Evolutionary conservation across 2,113 vertebrate species (phyloP), one percentile per base, ranked within the genome.

Genomic region (Amphiprion ocellaris): DNA sequence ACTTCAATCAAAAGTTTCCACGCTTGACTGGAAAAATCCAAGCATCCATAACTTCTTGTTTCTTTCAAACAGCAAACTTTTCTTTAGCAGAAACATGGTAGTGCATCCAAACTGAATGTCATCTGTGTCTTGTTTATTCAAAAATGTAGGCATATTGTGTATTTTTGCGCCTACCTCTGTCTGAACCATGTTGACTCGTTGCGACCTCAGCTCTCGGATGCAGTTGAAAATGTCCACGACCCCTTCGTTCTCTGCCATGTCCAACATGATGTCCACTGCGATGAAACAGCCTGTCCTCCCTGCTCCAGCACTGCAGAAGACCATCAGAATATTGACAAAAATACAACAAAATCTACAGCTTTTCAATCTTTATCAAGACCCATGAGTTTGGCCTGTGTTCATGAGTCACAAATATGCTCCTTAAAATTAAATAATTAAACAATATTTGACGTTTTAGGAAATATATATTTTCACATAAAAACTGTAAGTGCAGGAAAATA

Each of bases 211-310:
- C 90, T 99, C 98, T n/a, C 98, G 93, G 89, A 99, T 98, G 2
- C 98, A 99, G 94, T 99, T 99, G 89, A 98, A 99, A 49, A 99
- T 97, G 87, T 99, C 98, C 68, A 99, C 98, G 65, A 99, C 98
- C 0, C 97, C 98, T 79, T 99, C 98, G 0, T 97, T 99, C 93
- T 99, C 98, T 0, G 98, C 98, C 98, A 99, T 99, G 93, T 99
- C 98, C 19, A 99, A 93, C 97, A 99, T 99, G 89, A 98, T 98
- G 93, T 99, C 98, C 4, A 99, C 98, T 17, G 97, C 97, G 4
- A 99, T 98, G 77, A 99, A 99, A 65, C 98, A 99, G 67, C 98
- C 98, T 0, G 97, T 99, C 90, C 98, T 95, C 24, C 98, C 98
- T 0, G 98, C 97, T 7, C 98, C 98, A 4, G 98, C 97, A 55